Evolutionary conservation across 2,113 vertebrate species (phyloP).

Genomic region (Hippocampus zosterae): DNA sequence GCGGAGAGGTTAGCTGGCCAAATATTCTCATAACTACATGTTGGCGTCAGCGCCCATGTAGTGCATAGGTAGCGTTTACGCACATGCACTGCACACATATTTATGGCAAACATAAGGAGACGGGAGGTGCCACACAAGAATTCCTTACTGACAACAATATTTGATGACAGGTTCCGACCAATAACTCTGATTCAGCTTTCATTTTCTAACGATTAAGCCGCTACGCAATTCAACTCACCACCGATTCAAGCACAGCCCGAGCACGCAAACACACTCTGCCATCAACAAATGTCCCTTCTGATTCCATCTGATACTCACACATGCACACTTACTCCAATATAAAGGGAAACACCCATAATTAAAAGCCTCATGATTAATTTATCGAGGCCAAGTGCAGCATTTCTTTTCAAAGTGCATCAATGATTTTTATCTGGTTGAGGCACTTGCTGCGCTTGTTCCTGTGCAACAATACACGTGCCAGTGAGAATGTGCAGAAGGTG

Average conservation of each 20-base stretch:
- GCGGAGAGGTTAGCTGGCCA: no score
- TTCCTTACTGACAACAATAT: no score
- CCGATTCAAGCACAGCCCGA: no score
- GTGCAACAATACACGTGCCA: not conserved
- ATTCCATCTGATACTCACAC: constrained; percentile 31
- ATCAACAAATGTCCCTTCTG: constrained; percentile 22
- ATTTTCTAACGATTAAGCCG: no score
- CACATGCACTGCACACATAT: no score
- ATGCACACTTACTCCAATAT: constrained; percentile 4
- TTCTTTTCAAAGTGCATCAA: constrained; percentile 94
- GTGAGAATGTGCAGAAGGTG: constrained; percentile 10
- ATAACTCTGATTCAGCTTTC: no score
- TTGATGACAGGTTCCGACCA: not conserved
- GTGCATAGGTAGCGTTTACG: no score
- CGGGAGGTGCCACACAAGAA: no score
- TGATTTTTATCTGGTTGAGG: constrained; percentile 87
- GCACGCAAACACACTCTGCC: not conserved
- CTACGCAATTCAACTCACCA: no score
- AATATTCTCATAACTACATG: no score
- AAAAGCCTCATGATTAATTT: constrained; percentile 99
- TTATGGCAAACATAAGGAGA: no score
- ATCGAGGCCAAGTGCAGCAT: constrained; percentile 95
- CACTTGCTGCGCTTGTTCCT: constrained; percentile 8
- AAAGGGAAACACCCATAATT: constrained; percentile 88
- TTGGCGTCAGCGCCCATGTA: no score